Base-by-base conservation (phyloP, 2,888 invertebrate genomes). In the Bellardia bayeri region DNA sequence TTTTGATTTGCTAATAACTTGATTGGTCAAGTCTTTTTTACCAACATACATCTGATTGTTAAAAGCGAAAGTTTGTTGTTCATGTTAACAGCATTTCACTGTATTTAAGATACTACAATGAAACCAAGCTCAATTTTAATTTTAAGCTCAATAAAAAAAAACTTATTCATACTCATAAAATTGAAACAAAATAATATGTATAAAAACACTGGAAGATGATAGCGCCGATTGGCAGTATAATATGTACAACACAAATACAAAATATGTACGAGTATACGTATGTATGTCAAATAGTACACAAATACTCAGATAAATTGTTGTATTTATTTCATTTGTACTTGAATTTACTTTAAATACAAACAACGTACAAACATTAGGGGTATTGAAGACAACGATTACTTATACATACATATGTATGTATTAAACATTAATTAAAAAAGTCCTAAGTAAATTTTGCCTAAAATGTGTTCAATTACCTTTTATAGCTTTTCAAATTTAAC, bases 311-410 rank as follows among this genome's bases (percentile, higher is more conserved):
- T 33, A 63, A n/a, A 51, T 40, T 9, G 30, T 56, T 16, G 61
- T 64, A 54, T 54, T 49, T 75, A 37, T 75, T 75, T 45, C 69
- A 76, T 61, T 75, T 71, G 69, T 69, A 85, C 76, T 82, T 82
- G 82, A 69, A 82, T 69, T 75, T 68, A 71, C 45, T 87, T 87
- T 75, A 85, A 56, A 85, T 54, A 63, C 84, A 82, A 58, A 45
- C 74, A 85, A 85, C 82, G 82, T 87, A 82, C 49, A 69, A 75
- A 49, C 45, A 80, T 45, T 49, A 68, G 40, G 49, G n/a, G 66
- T n/a, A 37, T 68, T 82, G 23, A 66, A 42, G 30, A 45, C 37
- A 58, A 23, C n/a, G 9, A 40, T 16, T 14, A 23, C 16, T 16
- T 40, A 8, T 8, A n/a, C 3, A 33, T 61, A 45, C 45, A 6